Evolutionary conservation across 2,113 vertebrate species (phyloP), one percentile per base, ranked within the genome.

Genomic region (Pollachius pollachius): DNA sequence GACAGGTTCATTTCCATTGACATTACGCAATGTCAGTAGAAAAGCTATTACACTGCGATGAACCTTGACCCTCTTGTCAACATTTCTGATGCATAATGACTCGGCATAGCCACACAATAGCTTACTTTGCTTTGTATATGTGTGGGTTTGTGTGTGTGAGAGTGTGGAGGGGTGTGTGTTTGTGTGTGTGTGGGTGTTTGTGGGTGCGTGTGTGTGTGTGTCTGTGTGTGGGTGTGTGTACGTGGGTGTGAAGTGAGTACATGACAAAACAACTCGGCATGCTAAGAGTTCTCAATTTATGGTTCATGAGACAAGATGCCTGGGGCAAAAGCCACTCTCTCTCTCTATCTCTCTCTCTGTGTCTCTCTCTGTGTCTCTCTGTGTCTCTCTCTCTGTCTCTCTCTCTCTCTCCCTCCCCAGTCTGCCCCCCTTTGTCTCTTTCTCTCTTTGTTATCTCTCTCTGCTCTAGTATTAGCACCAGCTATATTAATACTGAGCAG

Each of bases 21-120:
- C 68, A 67, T 74, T 64, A 64, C 41, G 41, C 41, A 68, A 41
- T 70, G 67, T 82, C 67, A 69, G 59, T 71, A 23, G 57, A 78
- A 74, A 80, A 74, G 69, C 68, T 80, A 76, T 85, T 82, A 75
- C 30, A 27, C 18, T 7, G 21, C 30, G 52, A 21, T 77, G 70
- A 83, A 74, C 76, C 52, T 34, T 85, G 72, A 77, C 71, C 80
- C 52, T 48, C 62, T 69, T 68, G 73, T 74, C 75, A 77, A 76
- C 56, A 71, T 71, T 73, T 71, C 67, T 62, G 67, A 56, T 21
- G 63, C 48, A 17, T 71, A 74, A 78, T 71, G 52, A 58, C 63
- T 70, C 8, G 27, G 67, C 18, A 19, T 62, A 37, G 69, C 30
- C 30, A 34, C 66, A 21, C 41, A 61, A 52, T 73, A 34, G 56